phyloP scores from a whole-genome alignment of 2,888 invertebrate species.

The Thera obeliscata region DNA sequence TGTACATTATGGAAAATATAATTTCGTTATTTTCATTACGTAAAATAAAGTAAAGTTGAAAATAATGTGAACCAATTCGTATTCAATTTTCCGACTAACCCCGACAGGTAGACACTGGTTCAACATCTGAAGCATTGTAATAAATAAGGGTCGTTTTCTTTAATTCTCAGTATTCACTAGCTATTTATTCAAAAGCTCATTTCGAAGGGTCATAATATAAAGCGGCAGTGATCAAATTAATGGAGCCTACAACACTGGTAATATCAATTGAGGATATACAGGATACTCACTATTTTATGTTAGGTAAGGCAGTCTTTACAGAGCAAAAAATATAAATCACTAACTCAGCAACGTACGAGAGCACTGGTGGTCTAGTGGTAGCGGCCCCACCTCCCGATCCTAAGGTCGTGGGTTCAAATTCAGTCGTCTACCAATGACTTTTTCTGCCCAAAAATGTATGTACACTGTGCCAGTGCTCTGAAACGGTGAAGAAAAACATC shows the following conservation, averaged over 20 bases:
- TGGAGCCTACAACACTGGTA: constrained; percentile 47
- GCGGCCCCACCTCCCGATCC: too few species aligned
- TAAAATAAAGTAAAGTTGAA: too few species aligned
- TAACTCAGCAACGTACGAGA: too few species aligned
- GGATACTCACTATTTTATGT: constrained; percentile 43
- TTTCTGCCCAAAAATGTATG: too few species aligned
- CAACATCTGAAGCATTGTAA: constrained; percentile 35
- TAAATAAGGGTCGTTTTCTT: constrained; percentile 48
- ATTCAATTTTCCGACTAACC: constrained; percentile 7
- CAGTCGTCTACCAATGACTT: too few species aligned
- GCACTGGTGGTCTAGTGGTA: too few species aligned
- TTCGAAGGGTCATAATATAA: constrained; percentile 51
- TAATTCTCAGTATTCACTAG: constrained; percentile 50
- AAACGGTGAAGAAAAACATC: too few species aligned
- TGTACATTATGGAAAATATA: too few species aligned
- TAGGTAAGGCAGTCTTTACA: constrained; percentile 1
- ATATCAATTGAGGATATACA: constrained; percentile 48
- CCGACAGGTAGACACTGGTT: constrained; percentile 34
- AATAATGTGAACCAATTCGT: not conserved
- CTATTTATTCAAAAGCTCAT: constrained; percentile 62
- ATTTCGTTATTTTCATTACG: too few species aligned
- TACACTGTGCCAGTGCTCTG: too few species aligned
- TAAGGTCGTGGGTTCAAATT: too few species aligned
- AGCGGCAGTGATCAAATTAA: constrained; percentile 53
- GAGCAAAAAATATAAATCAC: too few species aligned